Base-by-base conservation (phyloP, 2,888 invertebrate species). In the Caenorhabditis plicata region DNA sequence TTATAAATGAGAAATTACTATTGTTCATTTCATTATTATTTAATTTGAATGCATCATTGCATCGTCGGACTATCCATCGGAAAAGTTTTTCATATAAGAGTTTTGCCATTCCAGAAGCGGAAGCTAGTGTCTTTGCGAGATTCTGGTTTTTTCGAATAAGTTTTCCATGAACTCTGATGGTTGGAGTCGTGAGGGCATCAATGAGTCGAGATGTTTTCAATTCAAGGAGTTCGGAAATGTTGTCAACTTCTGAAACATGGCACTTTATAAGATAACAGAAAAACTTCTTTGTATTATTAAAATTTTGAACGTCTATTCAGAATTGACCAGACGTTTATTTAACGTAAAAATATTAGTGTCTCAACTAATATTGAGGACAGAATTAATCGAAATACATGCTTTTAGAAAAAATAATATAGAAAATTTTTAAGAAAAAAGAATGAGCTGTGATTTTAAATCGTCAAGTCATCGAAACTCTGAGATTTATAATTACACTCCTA, bases 81-180 rank as follows among this genome's bases (percentile, higher is more conserved):
- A 80, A 80, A 11, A 78, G 40, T 22, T 73, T 54, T 42, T 79
- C 74, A 50, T 80, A 80, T 11, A 80, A 48, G 4, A 68, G 53
- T 56, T 79, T 80, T 2, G 75, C 72, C 52, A 79, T 64, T 11
- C 74, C 77, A 4, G 73, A 65, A 0, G 73, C 74, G 19, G 75
- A 71, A 43, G 60, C 57, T 1, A 68, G 35, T 2, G 72, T 69
- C 71, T 85, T 84, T 49, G 81, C 81, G 61, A 81, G 75, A 68
- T 81, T 84, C 76, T 84, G 83, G 62, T 83, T 83, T 71, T 84
- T 84, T 54, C 82, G 81, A 40, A 84, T 84, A 52, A 77, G 77
- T 56, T 83, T 83, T 33, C 78, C 82, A 29, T 84, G 84, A 20
- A 80, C 74, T 73, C 83, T 83, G 49, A 84, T 83, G 65, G 82